Base-by-base conservation (phyloP, 2,113 vertebrate species). In the Aphelocoma coerulescens region DNA sequence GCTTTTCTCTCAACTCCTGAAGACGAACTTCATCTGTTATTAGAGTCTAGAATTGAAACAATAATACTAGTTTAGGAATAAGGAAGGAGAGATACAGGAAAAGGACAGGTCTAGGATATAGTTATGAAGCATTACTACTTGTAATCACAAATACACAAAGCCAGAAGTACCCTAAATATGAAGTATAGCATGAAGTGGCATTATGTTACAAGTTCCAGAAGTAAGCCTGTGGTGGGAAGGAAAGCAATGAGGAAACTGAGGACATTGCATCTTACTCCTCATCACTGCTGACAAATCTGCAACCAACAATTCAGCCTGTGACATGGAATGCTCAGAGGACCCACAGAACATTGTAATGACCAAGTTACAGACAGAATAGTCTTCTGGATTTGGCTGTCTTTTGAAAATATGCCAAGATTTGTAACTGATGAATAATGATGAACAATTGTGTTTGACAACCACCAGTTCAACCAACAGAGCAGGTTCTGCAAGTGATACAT, bases 11-110 rank as follows among this genome's bases (percentile, higher is more conserved):
- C 87, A 99, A 89, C 91, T 99, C 98, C 73, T 97, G 98, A 91
- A 99, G 98, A 73, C 99, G 98, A 16, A 32, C 77, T 97, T 99
- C 99, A 96, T 99, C 99, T 59, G 98, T 99, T 95, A 99, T 92
- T 87, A 98, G 96, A 46, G 99, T 99, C 99, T 99, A 92, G 81
- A 95, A 97, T 75, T 72, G 46, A 95, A 93, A 81, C 54, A 94
- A 39, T 23, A 74, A 58, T 27, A 88, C 44, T 65, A 17, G 27
- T 48, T 94, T 75, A 95, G 61, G 24, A 91, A 91, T 22, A 83
- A 0, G 0, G 49, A 80, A 15, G 4, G 13, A 44, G 16, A 71
- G 27, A 63, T 33, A 30, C 21, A 89, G 9, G 18, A 7, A 67
- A 78, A 57, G 7, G 46, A 87, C 23, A 81, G n/a, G 27, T 51